Percentiles rank a stretch among this genome's conserved stretches.
phyloP scores from a whole-genome alignment of 2,888 invertebrate genomes.

The Temnothorax unifasciatus region DNA sequence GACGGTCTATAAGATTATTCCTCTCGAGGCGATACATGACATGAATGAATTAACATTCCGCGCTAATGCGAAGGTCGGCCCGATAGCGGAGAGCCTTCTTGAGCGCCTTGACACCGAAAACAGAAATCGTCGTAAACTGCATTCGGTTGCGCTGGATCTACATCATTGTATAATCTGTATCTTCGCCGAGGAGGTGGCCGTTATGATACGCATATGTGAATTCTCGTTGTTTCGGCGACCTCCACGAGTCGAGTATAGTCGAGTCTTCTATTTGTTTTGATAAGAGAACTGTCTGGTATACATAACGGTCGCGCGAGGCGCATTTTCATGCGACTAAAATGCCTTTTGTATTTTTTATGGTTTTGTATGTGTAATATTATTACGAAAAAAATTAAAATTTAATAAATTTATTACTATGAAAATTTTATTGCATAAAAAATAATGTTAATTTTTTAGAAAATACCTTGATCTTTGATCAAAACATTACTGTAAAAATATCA shows the following conservation, averaged over 20 bases:
- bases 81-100: constrained; percentile 58
- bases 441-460: neutral
- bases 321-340: constrained; percentile 14
- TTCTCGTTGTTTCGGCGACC: constrained; percentile 5
- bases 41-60: constrained; percentile 73
- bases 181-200: neutral
- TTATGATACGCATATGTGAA: neutral
- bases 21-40: constrained; percentile 53
- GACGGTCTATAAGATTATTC: constrained; percentile 59
- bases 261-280: constrained; percentile 42
- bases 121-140: constrained; percentile 39
- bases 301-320: neutral
- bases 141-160: constrained; percentile 22
- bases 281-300: constrained; percentile 9
- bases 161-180: constrained; percentile 3
- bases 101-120: constrained; percentile 76
- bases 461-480: neutral
- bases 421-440: neutral
- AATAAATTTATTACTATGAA: neutral
- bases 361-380: neutral
- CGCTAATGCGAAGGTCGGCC: constrained; percentile 62
- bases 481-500: constrained; percentile 19
- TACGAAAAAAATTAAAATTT: neutral
- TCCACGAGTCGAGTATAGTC: neutral
- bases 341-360: neutral